Base-by-base conservation (phyloP, 2,113 vertebrate species). In the Myotis lucifugus region DNA sequence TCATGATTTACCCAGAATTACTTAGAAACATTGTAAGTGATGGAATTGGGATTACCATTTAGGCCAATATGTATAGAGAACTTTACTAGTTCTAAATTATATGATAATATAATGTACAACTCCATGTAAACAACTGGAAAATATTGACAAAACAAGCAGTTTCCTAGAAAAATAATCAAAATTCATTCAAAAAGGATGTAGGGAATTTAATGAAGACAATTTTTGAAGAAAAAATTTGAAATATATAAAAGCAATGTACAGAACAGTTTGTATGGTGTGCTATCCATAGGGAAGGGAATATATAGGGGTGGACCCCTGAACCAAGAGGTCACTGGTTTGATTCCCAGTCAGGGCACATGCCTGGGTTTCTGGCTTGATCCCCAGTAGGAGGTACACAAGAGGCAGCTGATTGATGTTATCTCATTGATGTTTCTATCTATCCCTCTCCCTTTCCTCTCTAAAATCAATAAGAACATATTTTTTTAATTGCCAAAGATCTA, bases 91-190 rank as follows among this genome's bases (percentile, higher is more conserved):
- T 78, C 32, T 90, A 23, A 72, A 76, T 95, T 95, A 88, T n/a
- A 86, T 37, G 66, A 72, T n/a, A 77, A 40, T 46, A n/a, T 66
- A 59, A 81, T 48, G 10, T 85, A 73, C 34, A 77, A 91, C 27
- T 90, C 29, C 79, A 52, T 61, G 40, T 90, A 88, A 88, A 92
- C 25, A 64, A 85, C 59, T 81, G 21, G 23, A 85, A 96, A 85
- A 84, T 77, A 83, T 69, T 27, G 34, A 88, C 32, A 29, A 92
- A 94, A 94, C 79, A 48, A 59, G 54, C 27, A 66, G 46, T 83
- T 87, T 90, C 34, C 27, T 87, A 90, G 76, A 95, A 78, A 85
- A 88, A 81, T 85, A 70, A 46, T 90, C 56, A 90, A 90, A 73
- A 83, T 52, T 74, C 69, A 94, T 25, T 90, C 25, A 92, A 32